Evolutionary conservation across 2,797 vertebrate species (phyloP).

Genomic region (Alca torda): DNA sequence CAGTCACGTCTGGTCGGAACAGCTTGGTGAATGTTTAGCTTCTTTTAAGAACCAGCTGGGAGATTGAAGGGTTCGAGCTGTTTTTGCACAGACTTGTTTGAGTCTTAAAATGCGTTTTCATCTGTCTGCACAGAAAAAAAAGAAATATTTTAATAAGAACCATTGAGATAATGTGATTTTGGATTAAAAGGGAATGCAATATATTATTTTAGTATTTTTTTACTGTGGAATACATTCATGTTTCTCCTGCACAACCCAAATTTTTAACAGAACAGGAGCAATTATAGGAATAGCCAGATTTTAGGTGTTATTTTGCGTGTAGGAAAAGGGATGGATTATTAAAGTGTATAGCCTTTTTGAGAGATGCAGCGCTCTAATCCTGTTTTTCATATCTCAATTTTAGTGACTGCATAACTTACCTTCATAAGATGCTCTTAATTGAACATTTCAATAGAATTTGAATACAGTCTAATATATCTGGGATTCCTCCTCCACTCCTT

Average conservation of each 20-base stretch:
- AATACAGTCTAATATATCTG: conserved; percentile 32
- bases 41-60: conserved; percentile 26
- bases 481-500: conserved; percentile 45
- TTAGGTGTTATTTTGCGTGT: background rate
- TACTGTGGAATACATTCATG: background rate
- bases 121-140: background rate
- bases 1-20: conserved; percentile 12
- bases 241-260: background rate
- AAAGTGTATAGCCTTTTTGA: background rate
- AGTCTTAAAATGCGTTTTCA: conserved; percentile 46
- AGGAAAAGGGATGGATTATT: conserved; percentile 7
- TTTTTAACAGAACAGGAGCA: background rate
- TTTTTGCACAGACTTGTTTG: conserved; percentile 31
- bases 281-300: conserved; percentile 15
- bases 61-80: background rate
- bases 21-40: conserved; percentile 42
- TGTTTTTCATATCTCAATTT: conserved; percentile 46
- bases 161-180: background rate
- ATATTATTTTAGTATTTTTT: background rate
- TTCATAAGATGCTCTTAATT: conserved; percentile 40
- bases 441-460: conserved; percentile 42
- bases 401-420: conserved; percentile 35
- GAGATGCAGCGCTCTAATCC: background rate
- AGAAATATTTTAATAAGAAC: background rate
- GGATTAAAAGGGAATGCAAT: background rate